Percentiles rank a stretch among this genome's conserved stretches.
Evolutionary conservation across 2,797 vertebrate genomes (phyloP).

Genomic region (Bothrops alternatus): DNA sequence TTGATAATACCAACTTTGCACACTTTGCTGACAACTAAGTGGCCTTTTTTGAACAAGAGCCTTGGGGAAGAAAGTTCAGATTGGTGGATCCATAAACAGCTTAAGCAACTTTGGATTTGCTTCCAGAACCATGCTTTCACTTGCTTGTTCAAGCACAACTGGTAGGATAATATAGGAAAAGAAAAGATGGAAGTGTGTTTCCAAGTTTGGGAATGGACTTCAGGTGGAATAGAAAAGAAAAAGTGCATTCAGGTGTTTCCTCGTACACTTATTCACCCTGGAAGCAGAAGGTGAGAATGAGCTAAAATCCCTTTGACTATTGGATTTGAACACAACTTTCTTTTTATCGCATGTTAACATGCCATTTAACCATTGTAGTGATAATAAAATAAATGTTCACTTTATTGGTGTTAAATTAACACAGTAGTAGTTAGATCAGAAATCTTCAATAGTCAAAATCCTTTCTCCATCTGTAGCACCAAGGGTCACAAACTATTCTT

Average conservation of each 20-base stretch:
- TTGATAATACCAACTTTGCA: neutral
- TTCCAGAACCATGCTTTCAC: neutral
- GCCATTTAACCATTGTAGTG: neutral
- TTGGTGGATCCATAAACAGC: neutral
- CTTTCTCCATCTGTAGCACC: neutral
- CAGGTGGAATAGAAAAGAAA: neutral
- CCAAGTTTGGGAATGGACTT: neutral
- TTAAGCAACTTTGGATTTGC: neutral
- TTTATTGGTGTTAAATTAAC: neutral
- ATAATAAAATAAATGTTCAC: neutral
- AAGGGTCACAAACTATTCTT: neutral
- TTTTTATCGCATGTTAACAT: neutral
- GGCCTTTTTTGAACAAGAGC: neutral
- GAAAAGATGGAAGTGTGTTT: neutral
- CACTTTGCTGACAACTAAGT: neutral
- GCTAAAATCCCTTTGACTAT: neutral
- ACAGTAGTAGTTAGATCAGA: neutral
- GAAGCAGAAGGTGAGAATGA: neutral
- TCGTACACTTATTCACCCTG: neutral
- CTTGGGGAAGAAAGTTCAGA: neutral
- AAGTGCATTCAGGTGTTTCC: neutral
- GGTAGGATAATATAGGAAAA: neutral
- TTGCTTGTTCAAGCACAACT: neutral
- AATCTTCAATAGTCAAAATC: neutral
- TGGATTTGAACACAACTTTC: neutral